Evolutionary conservation across 2,797 vertebrate genomes (phyloP), one percentile per base, ranked within the genome.

Genomic region (Sciaenops ocellatus): DNA sequence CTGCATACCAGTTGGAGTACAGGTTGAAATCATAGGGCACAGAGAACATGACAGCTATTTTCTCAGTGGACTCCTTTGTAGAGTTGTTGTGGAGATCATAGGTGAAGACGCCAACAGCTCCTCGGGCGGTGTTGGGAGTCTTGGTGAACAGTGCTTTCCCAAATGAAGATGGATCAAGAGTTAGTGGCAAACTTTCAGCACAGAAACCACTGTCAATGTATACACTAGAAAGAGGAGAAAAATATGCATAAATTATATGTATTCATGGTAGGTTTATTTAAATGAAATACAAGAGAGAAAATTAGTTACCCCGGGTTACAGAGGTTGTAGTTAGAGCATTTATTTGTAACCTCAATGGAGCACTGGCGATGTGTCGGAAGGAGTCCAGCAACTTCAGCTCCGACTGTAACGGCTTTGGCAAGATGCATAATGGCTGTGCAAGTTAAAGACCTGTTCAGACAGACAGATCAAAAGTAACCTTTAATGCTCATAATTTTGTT

Each of bases 11-110:
- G 13, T 54, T 74, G 15, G 60, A 78, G 12, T 10, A 34, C 4
- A 65, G 2, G 47, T 82, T 65, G n/a, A 11, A 46, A 42, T 82
- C 47, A 16, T 30, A 74, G 2, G 70, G 75, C 47, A 78, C 75
- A 16, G 42, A 54, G 66, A 48, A 74, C 65, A 82, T 51, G 16
- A 57, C 52, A 9, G 72, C 66, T 8, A 80, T 13, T 63, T 46
- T 80, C 34, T 17, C 1, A 7, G 18, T 11, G 28, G 3, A n/a
- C 16, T 6, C 1, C 0, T 26, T 20, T 0, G 52, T 64, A 3
- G 18, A 16, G 5, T 24, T 51, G 5, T 74, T 0, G 5, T 8
- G 5, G 15, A 80, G 60, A 30, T 80, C 66, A 10, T 65, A 80
- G 5, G 78, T 75, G 72, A 80, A 52, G 51, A 80, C 54, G 2